phyloP scores from a whole-genome alignment of 2,888 invertebrate genomes.

The Microctonus aethiopoides region DNA sequence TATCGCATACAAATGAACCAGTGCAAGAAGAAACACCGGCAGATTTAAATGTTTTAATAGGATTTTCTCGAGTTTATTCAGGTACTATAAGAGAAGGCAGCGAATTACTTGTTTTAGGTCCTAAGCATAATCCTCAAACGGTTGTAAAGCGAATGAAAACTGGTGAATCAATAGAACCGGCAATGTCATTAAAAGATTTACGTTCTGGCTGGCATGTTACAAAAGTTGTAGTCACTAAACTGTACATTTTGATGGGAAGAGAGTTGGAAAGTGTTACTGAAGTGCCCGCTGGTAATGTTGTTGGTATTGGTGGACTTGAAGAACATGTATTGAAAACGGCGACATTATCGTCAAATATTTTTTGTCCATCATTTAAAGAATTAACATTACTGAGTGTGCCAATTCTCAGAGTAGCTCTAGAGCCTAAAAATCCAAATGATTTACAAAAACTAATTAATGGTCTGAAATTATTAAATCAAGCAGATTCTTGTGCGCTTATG shows the following conservation, averaged over 20 bases:
- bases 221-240: conserved; percentile 74
- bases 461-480: conserved; percentile 88
- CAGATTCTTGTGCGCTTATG: conserved; percentile 93
- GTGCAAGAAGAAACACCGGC: conserved; percentile 31
- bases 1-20: conserved; percentile 18
- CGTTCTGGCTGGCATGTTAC: conserved; percentile 76
- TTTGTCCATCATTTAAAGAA: conserved; percentile 90
- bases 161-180: conserved; percentile 67
- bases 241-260: conserved; percentile 94
- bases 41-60: conserved; percentile 78
- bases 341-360: conserved; percentile 83
- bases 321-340: conserved; percentile 89
- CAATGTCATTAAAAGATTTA: conserved; percentile 72
- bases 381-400: conserved; percentile 82
- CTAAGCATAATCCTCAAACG: conserved; percentile 85
- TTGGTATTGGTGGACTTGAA: conserved; percentile 89
- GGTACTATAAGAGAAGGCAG: conserved; percentile 83
- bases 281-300: conserved; percentile 90
- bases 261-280: conserved; percentile 84
- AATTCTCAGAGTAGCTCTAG: conserved; percentile 92
- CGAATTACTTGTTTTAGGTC: conserved; percentile 84
- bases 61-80: conserved; percentile 93
- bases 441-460: conserved; percentile 80
- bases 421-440: conserved; percentile 85
- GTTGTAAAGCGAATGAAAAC: conserved; percentile 66